Evolutionary conservation across 1,140 invertebrate genomes (phyloP).

Genomic region (Phortica variegata): DNA sequence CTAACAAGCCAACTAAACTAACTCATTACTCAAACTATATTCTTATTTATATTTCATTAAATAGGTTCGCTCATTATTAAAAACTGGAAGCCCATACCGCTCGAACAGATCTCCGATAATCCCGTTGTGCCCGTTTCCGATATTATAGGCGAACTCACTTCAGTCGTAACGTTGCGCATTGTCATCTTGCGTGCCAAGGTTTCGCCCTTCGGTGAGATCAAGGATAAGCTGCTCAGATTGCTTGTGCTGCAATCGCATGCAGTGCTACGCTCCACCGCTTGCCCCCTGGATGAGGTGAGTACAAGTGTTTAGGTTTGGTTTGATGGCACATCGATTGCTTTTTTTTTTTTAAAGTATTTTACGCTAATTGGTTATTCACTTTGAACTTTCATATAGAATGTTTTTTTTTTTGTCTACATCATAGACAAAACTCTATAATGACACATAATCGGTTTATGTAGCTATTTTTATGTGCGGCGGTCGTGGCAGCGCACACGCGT

Average conservation of each 20-base stretch:
- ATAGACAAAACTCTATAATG: slow-evolving; percentile 47
- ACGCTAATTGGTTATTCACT: slow-evolving; percentile 47
- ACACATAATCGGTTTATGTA: slow-evolving; percentile 45
- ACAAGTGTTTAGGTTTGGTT: slow-evolving; percentile 4
- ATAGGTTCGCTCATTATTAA: slow-evolving; percentile 84
- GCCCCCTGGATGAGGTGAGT: slow-evolving; percentile 88
- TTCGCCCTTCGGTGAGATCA: slow-evolving; percentile 79
- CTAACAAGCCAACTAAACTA: background rate
- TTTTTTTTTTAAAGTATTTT: background rate
- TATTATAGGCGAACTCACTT: slow-evolving; percentile 88
- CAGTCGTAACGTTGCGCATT: slow-evolving; percentile 85
- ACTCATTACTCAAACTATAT: background rate
- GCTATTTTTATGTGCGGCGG: no score
- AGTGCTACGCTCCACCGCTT: slow-evolving; percentile 81
- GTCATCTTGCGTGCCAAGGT: slow-evolving; percentile 80
- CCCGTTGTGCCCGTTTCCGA: slow-evolving; percentile 84
- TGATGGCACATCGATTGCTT: background rate
- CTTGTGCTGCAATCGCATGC: slow-evolving; percentile 84
- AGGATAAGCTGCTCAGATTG: slow-evolving; percentile 88
- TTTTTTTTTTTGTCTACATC: slow-evolving; percentile 18
- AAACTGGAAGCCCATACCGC: slow-evolving; percentile 89
- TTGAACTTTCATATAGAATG: slow-evolving; percentile 41
- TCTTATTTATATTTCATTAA: background rate
- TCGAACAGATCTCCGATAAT: slow-evolving; percentile 88
- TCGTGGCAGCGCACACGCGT: slow-evolving; percentile 1